Percentiles rank a stretch among this genome's conserved stretches.
These are phyloP conservation scores for Hemicordylus capensis DNA, from an alignment of 2,113 vertebrate genomes.

Conservation along the genomic window DNA sequence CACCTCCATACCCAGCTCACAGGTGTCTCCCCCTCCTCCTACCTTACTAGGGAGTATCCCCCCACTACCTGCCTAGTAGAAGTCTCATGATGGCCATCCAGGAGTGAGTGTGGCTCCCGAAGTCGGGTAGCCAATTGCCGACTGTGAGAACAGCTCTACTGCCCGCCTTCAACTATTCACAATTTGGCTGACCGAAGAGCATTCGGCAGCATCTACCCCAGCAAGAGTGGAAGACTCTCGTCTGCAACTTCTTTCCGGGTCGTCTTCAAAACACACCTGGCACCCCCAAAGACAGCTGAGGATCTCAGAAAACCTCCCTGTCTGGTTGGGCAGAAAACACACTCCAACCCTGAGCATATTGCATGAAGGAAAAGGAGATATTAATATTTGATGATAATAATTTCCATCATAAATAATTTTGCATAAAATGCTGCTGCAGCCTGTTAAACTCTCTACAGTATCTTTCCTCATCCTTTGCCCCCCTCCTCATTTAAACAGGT, in stretches of 20 bases:
- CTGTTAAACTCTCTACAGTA: conserved; percentile 73
- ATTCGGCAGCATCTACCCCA: background rate
- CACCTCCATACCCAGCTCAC: too few species aligned
- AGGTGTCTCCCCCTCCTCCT: too few species aligned
- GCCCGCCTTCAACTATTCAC: background rate
- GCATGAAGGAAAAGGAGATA: conserved; percentile 65
- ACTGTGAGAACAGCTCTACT: too few species aligned
- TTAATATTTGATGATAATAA: conserved; percentile 76
- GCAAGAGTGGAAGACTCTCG: background rate
- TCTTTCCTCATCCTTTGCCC: conserved; percentile 5
- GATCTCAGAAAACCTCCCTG: background rate
- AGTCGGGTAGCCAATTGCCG: too few species aligned
- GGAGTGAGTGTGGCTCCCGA: too few species aligned
- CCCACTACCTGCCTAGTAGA: too few species aligned
- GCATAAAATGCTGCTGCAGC: conserved; percentile 70
- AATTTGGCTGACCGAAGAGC: background rate
- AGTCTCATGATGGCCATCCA: too few species aligned
- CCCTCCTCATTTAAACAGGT: too few species aligned
- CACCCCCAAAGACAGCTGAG: background rate
- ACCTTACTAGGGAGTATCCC: too few species aligned
- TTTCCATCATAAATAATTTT: conserved; percentile 77
- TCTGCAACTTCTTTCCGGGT: background rate
- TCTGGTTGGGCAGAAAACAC: background rate
- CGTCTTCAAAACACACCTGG: background rate
- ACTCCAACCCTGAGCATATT: conserved; percentile 39